A percentile compares a stretch with the other conserved stretches of the same genome.
Conservation (phyloP, 2,888 invertebrate genomes). For the Dasysyrphus albostriatus region DNA sequence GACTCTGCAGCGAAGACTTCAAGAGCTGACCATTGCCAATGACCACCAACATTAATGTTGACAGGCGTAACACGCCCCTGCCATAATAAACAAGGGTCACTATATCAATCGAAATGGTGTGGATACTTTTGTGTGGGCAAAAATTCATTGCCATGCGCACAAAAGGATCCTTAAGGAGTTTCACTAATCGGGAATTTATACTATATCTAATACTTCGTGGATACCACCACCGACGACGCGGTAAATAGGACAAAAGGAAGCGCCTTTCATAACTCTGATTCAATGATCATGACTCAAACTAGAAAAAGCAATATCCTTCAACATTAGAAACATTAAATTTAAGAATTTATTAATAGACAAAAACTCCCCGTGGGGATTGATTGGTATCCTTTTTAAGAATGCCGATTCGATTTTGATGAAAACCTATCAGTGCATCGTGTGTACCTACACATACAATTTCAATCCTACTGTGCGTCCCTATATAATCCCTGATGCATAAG, state of each 20-base stretch:
- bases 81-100: conserved; percentile 82
- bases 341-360: conserved; percentile 67
- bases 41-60: conserved; percentile 84
- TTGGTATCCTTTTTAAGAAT: conserved; percentile 61
- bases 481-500: conserved; percentile 46
- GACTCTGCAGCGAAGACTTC: conserved; percentile 20
- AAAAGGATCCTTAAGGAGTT: conserved; percentile 67
- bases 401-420: conserved; percentile 64
- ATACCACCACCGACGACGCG: conserved; percentile 49
- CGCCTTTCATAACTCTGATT: conserved; percentile 72
- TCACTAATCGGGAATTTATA: conserved; percentile 61
- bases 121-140: conserved; percentile 65
- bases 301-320: conserved; percentile 48
- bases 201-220: conserved; percentile 10
- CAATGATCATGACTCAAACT: conserved; percentile 50
- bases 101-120: conserved; percentile 77
- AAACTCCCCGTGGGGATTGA: conserved; percentile 69
- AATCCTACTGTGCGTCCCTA: conserved; percentile 35
- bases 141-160: conserved; percentile 54
- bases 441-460: neutral
- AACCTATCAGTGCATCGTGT: conserved; percentile 50
- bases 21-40: conserved; percentile 74
- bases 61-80: conserved; percentile 84
- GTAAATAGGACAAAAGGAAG: conserved; percentile 68
- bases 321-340: conserved; percentile 68